Evolutionary conservation across 2,888 invertebrate species (phyloP), one percentile per base, ranked within the genome.

Genomic region (Agrotis segetum): DNA sequence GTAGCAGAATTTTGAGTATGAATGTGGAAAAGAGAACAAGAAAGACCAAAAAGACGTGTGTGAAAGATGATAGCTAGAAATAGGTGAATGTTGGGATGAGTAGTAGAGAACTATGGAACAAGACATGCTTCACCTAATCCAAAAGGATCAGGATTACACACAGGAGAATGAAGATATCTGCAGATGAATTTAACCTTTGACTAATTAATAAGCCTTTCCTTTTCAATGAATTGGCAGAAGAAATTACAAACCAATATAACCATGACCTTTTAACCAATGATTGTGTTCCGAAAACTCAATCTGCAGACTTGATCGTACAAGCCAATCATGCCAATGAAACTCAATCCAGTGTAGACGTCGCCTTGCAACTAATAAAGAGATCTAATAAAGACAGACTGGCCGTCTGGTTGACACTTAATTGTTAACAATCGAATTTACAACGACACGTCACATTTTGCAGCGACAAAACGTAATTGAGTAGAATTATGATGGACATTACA

Each of bases 381-480:
- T 76, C 61, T 81, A 85, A 81, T 81, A 73, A 78, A 79, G 70
- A 74, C 60, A 59, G 74, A 63, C 59, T 63, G 77, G 46, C 17
- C 58, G 71, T 69, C 83, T 67, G 77, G 71, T 50, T 78, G 76
- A 71, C 85, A 81, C 65, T 55, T 85, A 85, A 85, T 85, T 85
- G 72, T 11, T 62, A 56, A 74, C 83, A 84, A 85, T 79, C 83
- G 67, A 75, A 81, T 85, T 69, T 65, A 60, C 71, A 67, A 63
- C 46, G 71, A 56, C 61, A 67, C 65, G 77, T 74, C 75, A 73
- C 71, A 70, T 65, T 81, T 79, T 34, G 71, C 77, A 65, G 60
- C 59, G 62, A 77, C 55, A 44, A 73, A 66, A 29, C 64, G 47
- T 70, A 82, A 83, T 81, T 84, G 79, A 50, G 34, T 19, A 19